Base-by-base conservation (phyloP, 2,888 invertebrate species). In the Thereva nobilitata region DNA sequence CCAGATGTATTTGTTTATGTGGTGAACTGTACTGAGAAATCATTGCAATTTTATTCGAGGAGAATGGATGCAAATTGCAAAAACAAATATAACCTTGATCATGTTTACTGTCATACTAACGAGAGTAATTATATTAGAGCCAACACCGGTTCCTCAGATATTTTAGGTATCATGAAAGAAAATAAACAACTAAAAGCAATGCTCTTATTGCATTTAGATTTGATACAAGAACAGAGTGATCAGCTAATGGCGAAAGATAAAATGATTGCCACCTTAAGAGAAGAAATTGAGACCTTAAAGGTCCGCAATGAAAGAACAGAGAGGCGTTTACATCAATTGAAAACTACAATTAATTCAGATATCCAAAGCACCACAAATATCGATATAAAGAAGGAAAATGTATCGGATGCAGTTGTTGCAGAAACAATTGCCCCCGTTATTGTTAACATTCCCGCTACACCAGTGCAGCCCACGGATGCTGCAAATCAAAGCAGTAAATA, bases 171-270 rank as follows among this genome's bases (percentile, higher is more conserved):
- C 5, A 71, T 79, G n/a, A 77, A 79, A 63, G 80, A 81, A 70
- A 80, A 79, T 66, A 80, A 81, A 69, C 78, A 80, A 64, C 71
- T 81, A 9, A 92, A 93, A 81, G 90, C 91, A 72, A 86, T 95
- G 76, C 82, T 94, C 71, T 82, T 93, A 68, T 85, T 91, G 72
- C 93, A 95, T 79, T 83, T 95, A 75, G 93, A 95, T 80, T 83
- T 95, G 70, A 92, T 95, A 77, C 93, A 94, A 79, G 92, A 93
- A 80, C 94, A 95, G 81, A 92, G 92, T 75, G 93, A 94, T 76
- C 87, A 90, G 74, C 85, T 95, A 71, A 84, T 87, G 72, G 88
- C 88, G 73, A 92, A 90, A 80, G 93, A 95, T 74, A 91, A 90
- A 77, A 83, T 88, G 63, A 85, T 92, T 71, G 86, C 87, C 67